A percentile compares a stretch with the other conserved stretches of the same genome.
Evolutionary conservation across 1,140 invertebrate genomes (phyloP).

Genomic region (Drosophila pandora): DNA sequence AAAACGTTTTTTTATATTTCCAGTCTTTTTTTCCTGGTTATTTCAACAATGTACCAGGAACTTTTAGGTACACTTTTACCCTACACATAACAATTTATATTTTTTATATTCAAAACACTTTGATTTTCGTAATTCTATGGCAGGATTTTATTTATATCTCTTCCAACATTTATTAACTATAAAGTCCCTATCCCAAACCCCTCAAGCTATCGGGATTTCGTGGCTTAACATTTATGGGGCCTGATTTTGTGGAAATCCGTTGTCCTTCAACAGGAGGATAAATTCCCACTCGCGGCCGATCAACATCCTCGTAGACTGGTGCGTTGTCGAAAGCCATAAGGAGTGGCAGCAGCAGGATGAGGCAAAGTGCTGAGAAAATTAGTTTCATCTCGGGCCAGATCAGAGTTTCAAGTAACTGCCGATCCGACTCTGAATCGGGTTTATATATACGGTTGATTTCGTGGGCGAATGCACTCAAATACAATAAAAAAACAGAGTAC

Average conservation of each 20-base stretch:
- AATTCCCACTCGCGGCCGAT: background rate
- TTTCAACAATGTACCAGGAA: conserved; percentile 33
- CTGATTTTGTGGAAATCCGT: conserved; percentile 1
- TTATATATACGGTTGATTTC: conserved; percentile 31
- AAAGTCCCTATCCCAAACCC: background rate
- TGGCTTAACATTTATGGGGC: background rate
- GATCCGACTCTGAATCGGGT: conserved; percentile 10
- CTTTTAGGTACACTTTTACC: background rate
- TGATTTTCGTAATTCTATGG: background rate
- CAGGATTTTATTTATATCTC: background rate
- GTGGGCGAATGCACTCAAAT: background rate
- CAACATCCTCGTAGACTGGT: background rate
- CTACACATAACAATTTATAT: too few relatives aligned
- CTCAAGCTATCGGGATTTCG: background rate
- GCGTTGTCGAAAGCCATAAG: conserved; percentile 6
- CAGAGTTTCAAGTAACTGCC: conserved; percentile 29
- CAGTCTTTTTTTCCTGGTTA: conserved; percentile 42
- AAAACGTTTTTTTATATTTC: conserved; percentile 23
- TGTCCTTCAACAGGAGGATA: background rate
- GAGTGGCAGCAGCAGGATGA: conserved; percentile 38
- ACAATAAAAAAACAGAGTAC: background rate
- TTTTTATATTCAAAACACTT: background rate
- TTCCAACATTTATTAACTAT: background rate
- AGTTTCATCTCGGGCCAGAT: conserved; percentile 37
- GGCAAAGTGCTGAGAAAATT: conserved; percentile 17